Conservation (phyloP, 1,140 invertebrate genomes). For the Adelges cooleyi region DNA sequence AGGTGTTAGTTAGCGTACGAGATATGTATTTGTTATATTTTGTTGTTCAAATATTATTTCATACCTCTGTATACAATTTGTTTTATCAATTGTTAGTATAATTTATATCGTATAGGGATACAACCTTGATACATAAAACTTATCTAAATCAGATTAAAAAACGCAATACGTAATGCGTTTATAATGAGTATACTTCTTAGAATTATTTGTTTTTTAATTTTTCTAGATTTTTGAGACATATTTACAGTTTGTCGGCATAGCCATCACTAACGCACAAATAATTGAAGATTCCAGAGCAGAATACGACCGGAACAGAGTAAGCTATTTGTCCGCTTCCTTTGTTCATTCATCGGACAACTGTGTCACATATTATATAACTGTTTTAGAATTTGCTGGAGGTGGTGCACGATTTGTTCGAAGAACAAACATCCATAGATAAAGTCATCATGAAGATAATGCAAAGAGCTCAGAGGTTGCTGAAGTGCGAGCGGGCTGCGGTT, state of each 20-base stretch:
- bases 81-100: too few species aligned
- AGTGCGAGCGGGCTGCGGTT: constrained; percentile 42
- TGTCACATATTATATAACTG: neutral
- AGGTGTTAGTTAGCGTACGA: too few species aligned
- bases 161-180: too few species aligned
- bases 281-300: constrained; percentile 41
- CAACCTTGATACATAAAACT: too few species aligned
- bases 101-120: too few species aligned
- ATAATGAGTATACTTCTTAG: too few species aligned
- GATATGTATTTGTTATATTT: too few species aligned
- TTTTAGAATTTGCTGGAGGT: constrained; percentile 42
- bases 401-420: constrained; percentile 44
- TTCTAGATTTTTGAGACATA: constrained; percentile 43
- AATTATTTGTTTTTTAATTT: constrained; percentile 2
- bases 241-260: constrained; percentile 43
- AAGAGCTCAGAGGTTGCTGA: constrained; percentile 41
- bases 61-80: too few species aligned
- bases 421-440: constrained; percentile 43
- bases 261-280: constrained; percentile 42
- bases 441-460: constrained; percentile 44
- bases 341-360: neutral
- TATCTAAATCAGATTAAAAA: too few species aligned
- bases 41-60: too few species aligned
- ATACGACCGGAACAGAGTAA: constrained; percentile 43
- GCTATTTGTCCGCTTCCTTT: constrained; percentile 15